Base-by-base conservation (phyloP, 2,113 vertebrate species). In the Lycaon pictus region DNA sequence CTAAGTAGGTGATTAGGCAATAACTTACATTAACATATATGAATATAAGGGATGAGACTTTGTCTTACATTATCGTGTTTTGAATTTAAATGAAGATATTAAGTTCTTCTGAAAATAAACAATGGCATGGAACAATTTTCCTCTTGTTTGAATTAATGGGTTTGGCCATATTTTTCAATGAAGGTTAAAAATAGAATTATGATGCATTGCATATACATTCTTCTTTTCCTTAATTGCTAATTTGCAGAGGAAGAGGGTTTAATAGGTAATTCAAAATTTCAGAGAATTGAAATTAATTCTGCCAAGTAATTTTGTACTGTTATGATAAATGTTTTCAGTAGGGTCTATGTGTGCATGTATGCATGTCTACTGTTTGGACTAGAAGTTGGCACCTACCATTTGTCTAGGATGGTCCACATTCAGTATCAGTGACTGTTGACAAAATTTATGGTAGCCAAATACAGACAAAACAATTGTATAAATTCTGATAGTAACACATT, bases 141-240 rank as follows among this genome's bases (percentile, higher is more conserved):
- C 43, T 95, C 96, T 97, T 80, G 53, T 56, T 72, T 97, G 92
- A 96, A 93, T 92, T 97, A 97, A 97, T 97, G 87, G 95, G 74
- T 92, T 92, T 96, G 58, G 74, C 80, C 53, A 90, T 69, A 56
- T 94, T 96, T 94, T 92, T 74, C 53, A 96, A 81, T 77, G 56
- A 84, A 69, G 81, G 79, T 67, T 92, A 98, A 96, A 97, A 97
- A 96, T 96, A 97, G 90, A 84, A 96, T n/a, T 69, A 85, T 89
- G 92, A 93, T 51, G 83, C 67, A 94, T 43, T 86, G 51, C 83
- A 6, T 93, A 83, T 94, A 74, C 56, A 69, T 86, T 95, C 67
- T 83, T 93, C 58, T 77, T 94, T 67, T 92, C 25, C 16, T 19
- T 95, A 96, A 96, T 92, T 95, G 85, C 37, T 76, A 69, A 58